Evolutionary conservation across 2,113 vertebrate genomes (phyloP), one percentile per base, ranked within the genome.

Genomic region (Lasiurus borealis): DNA sequence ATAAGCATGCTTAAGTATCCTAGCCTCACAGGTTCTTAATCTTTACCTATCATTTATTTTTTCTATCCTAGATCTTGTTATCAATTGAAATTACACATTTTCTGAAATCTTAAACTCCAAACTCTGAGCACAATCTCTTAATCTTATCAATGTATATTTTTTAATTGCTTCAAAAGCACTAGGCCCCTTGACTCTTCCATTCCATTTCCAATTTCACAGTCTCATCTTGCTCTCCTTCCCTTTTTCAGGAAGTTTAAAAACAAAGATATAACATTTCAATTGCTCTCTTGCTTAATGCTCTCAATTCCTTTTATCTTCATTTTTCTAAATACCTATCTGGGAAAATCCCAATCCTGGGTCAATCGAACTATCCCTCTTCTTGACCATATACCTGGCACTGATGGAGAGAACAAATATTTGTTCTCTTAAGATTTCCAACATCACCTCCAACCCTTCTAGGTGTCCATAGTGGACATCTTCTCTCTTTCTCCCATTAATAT

Each of bases 101-200:
- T 93, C 82, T 88, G 73, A 91, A 83, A 50, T 80, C 36, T 91
- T 91, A 78, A 94, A 86, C 5, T 80, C 71, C 12, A 91, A 16
- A 84, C 52, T 93, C 64, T 52, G 44, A 93, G 57, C 52, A 80
- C n/a, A 57, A 48, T 52, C 29, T 95, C 57, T 59, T 90, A 85
- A 85, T 29, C 54, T 89, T 71, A 80, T 40, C 83, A 52, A 34
- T 68, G 44, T 25, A 7, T 66, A 40, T 13, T 91, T 93, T 82
- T 15, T 34, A 80, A 36, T 8, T 86, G 59, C 29, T 78, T 89
- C 44, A 66, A n/a, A 93, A 87, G 6, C 19, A 18, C 36, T 15
- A 77, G 86, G 3, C 21, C 25, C 12, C 73, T 80, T 83, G 23
- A 77, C 2, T 68, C 14, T n/a, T 59, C 36, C 11, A 31, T 46